Evolutionary conservation across 1,140 invertebrate species (phyloP).

Genomic region (Brachionus plicatilis): DNA sequence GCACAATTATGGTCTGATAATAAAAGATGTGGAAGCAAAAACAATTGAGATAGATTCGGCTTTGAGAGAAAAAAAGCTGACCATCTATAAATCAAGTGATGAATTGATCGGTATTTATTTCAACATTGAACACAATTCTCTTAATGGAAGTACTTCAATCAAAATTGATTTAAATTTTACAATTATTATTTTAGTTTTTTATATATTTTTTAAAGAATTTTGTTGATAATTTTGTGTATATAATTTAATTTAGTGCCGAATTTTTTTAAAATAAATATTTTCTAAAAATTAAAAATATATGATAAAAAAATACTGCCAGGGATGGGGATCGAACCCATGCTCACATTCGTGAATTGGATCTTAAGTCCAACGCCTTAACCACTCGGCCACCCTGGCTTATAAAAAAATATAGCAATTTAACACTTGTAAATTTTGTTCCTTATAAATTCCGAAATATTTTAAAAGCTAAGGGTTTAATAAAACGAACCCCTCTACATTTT

Average conservation of each 20-base stretch:
- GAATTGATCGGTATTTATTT: neutral
- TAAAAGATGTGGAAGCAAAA: neutral
- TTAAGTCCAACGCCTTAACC: conserved; percentile 33
- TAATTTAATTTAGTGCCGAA: neutral
- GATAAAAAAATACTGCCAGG: neutral
- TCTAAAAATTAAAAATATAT: neutral
- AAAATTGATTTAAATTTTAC: neutral
- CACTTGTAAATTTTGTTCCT: too few species aligned
- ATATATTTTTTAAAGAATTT: neutral
- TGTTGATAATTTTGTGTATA: neutral
- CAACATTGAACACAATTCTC: neutral
- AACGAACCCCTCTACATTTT: too few species aligned
- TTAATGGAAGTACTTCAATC: neutral
- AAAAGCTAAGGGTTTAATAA: too few species aligned
- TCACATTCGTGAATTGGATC: neutral
- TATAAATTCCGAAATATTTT: too few species aligned
- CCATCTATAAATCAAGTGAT: neutral
- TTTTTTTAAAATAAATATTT: neutral
- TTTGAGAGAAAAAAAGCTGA: neutral
- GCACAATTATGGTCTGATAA: neutral
- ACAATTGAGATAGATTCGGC: neutral
- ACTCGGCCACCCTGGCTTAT: neutral
- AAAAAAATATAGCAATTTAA: neutral
- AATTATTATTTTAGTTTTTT: neutral
- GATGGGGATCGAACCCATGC: conserved; percentile 26